Conservation (phyloP, 2,113 vertebrate species). For the Oreotrochilus melanogaster region DNA sequence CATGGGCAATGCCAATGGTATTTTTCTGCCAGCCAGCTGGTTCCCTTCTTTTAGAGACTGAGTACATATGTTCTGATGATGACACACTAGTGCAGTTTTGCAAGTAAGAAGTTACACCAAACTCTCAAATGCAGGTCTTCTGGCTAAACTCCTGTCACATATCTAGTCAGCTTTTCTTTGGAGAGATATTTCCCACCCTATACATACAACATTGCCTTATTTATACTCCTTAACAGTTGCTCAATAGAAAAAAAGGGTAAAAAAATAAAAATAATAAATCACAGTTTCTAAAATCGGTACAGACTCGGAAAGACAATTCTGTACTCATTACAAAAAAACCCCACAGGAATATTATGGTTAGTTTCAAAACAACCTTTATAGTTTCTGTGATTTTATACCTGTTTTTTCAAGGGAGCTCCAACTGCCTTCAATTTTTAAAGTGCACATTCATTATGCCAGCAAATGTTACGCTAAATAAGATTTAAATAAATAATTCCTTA, state of each 20-base stretch:
- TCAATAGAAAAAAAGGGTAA: slow-evolving; percentile 14
- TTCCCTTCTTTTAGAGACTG: slow-evolving; percentile 63
- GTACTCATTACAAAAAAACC: background rate
- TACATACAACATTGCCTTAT: background rate
- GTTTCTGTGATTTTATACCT: background rate
- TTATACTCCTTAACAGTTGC: slow-evolving; percentile 68
- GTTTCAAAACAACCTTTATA: background rate
- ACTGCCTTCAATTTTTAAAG: slow-evolving; percentile 37
- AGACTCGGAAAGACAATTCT: slow-evolving; percentile 3
- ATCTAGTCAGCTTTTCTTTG: slow-evolving; percentile 58
- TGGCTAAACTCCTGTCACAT: slow-evolving; percentile 57
- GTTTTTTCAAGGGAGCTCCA: background rate
- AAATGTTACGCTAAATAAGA: background rate
- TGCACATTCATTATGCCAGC: background rate
- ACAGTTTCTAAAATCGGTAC: slow-evolving; percentile 59
- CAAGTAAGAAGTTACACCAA: slow-evolving; percentile 55
- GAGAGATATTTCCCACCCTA: background rate
- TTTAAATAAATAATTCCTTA: background rate
- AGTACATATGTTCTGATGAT: slow-evolving; percentile 77
- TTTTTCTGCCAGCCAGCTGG: slow-evolving; percentile 83
- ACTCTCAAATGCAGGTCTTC: slow-evolving; percentile 55
- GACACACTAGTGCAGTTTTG: slow-evolving; percentile 70
- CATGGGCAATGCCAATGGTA: slow-evolving; percentile 78
- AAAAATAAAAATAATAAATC: background rate
- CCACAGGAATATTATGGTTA: background rate